Evolutionary conservation across 2,797 vertebrate species (phyloP), one percentile per base, ranked within the genome.

Genomic region (Ara ararauna): DNA sequence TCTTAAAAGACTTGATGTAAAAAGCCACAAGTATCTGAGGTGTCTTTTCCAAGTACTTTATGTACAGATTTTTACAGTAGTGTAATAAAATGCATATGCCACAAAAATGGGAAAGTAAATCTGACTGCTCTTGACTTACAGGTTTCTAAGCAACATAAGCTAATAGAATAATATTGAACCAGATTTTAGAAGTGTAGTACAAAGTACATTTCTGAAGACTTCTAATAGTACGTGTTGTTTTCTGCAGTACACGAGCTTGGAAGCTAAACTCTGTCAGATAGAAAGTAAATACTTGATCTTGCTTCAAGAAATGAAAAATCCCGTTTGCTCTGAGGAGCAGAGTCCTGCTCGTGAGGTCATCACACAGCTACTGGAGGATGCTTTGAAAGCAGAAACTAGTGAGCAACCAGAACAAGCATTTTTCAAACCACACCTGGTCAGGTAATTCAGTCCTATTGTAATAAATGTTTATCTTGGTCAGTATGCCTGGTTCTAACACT

Each of bases 261-360:
- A 99, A 96, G 99, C 99, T 94, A 99, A 99, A 95, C 94, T 99
- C 77, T 99, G 99, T 96, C 99, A 99, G 97, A 98, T 99, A 95
- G 99, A 99, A 98, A 99, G 99, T 77, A 99, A 99, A 87, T 99
- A 99, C 90, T 96, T 99, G 97, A 99, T 99, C 84, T 97, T 99
- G 85, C 99, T 99, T 42, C 99, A 99, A 97, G 99, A 99, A 95
- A 97, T 99, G 97, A 99, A 98, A 96, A 98, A 94, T 27, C 99
- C 99, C 0, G 98, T 99, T 47, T 99, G 98, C 91, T 99, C 99
- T 0, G 98, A 98, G 19, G 99, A 98, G 60, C 98, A 98, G 89
- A 98, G 96, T 18, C 98, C 98, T 4, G 96, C 98, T 50, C 97
- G 96, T 2, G 99, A 99, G 6, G 98, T 99, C 92, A 99, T 99